phyloP scores from a whole-genome alignment of 2,888 invertebrate genomes.

The Tuberolachnus salignus region DNA sequence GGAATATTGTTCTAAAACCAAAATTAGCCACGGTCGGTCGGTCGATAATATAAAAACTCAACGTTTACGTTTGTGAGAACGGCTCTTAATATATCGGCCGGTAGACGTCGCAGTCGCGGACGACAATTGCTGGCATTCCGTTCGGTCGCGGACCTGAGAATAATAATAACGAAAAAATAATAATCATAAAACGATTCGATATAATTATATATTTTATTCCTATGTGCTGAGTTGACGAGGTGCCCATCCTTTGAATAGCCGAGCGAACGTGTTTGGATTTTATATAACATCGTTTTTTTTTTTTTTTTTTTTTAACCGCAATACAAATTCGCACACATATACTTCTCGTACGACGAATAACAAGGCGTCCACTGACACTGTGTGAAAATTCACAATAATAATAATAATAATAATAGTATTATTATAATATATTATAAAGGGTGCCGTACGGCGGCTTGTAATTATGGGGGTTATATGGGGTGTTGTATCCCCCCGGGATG shows the following conservation, averaged over 20 bases:
- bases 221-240: neutral
- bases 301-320: slow-evolving; percentile 12
- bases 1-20: no score
- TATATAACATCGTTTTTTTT: slow-evolving; percentile 10
- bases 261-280: slow-evolving; percentile 33
- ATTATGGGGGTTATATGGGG: no score
- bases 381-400: slow-evolving; percentile 27
- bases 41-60: no score
- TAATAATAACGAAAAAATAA: slow-evolving; percentile 8
- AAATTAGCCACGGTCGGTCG: no score
- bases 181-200: neutral
- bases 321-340: slow-evolving; percentile 29
- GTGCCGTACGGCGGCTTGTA: no score
- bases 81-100: no score
- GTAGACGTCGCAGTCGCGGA: no score
- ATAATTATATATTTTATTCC: neutral
- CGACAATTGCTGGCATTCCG: no score
- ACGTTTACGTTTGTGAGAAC: no score
- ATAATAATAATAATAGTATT: neutral
- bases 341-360: neutral
- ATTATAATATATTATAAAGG: slow-evolving; percentile 2
- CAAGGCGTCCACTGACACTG: slow-evolving; percentile 13
- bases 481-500: no score
- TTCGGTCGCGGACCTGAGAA: neutral
- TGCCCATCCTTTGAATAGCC: slow-evolving; percentile 6